Percentiles rank a stretch among this genome's conserved stretches.
These are phyloP conservation scores for Lanius ludovicianus DNA, from an alignment of 2,113 vertebrate genomes.

Conservation along the genomic window DNA sequence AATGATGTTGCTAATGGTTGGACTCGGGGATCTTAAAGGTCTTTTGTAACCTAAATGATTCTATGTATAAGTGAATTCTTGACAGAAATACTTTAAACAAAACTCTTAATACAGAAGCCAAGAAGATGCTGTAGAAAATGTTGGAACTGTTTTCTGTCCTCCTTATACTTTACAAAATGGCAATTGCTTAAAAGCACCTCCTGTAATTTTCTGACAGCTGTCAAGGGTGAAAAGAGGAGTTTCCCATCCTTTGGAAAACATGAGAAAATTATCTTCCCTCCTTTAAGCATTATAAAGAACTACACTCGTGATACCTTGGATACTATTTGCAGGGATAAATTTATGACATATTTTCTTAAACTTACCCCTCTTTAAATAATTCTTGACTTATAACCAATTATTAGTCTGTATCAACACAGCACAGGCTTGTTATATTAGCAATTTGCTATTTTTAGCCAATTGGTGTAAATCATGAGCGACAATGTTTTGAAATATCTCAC, in stretches of 20 bases:
- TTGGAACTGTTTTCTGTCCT: background rate
- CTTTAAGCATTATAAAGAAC: background rate
- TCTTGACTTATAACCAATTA: slow-evolving; percentile 28
- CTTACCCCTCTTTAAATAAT: background rate
- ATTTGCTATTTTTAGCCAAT: slow-evolving; percentile 22
- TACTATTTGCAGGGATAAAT: slow-evolving; percentile 20
- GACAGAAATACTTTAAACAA: slow-evolving; percentile 16
- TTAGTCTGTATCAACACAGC: slow-evolving; percentile 28
- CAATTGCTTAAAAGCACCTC: background rate
- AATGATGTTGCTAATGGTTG: background rate
- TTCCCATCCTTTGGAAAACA: background rate
- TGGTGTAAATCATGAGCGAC: slow-evolving; percentile 21
- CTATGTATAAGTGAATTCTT: background rate
- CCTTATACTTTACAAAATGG: background rate
- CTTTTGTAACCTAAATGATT: background rate
- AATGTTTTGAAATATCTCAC: slow-evolving; percentile 9
- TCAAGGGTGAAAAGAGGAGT: background rate
- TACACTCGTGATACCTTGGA: background rate
- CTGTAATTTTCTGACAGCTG: background rate
- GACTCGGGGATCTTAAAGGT: background rate
- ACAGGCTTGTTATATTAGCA: background rate
- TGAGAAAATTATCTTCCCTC: background rate
- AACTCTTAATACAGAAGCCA: background rate
- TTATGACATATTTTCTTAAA: background rate
- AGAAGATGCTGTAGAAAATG: background rate